These are phyloP conservation scores for Bos javanicus DNA, from an alignment of 2,113 vertebrate species.

Conservation along the genomic window DNA sequence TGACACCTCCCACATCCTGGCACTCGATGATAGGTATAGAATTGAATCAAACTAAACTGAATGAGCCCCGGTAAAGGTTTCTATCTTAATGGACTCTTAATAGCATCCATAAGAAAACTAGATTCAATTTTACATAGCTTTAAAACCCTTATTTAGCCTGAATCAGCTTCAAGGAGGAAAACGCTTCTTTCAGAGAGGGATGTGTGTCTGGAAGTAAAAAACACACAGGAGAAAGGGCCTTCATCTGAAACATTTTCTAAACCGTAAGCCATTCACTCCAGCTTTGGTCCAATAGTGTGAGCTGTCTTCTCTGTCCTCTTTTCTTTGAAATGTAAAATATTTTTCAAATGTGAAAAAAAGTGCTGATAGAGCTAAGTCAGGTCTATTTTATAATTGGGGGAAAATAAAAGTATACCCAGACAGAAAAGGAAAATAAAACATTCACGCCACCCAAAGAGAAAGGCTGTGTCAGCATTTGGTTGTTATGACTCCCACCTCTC, in stretches of 20 bases:
- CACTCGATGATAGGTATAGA: not conserved
- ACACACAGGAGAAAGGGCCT: not conserved
- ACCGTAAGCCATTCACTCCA: not conserved
- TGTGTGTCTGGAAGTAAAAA: slow-evolving; percentile 12
- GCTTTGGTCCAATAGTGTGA: not conserved
- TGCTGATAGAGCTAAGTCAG: not conserved
- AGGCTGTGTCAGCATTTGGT: not conserved
- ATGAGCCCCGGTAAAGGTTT: not conserved
- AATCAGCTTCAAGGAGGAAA: slow-evolving; percentile 17
- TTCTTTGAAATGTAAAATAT: not conserved
- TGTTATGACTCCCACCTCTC: not conserved
- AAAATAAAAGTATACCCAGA: not conserved
- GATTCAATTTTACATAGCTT: not conserved
- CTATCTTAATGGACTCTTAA: slow-evolving; percentile 5
- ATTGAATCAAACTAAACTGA: not conserved
- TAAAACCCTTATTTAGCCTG: not conserved
- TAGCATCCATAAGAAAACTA: slow-evolving; percentile 32
- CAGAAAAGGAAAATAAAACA: not conserved
- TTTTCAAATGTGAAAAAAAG: not conserved
- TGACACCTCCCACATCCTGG: not conserved
- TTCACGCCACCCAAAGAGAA: not conserved
- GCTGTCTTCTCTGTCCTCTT: not conserved
- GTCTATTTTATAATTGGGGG: not conserved
- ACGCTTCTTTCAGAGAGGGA: not conserved
- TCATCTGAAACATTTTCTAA: not conserved